Conservation (phyloP, 2,797 vertebrate species). For the Gymnoscopelus microlampas region DNA sequence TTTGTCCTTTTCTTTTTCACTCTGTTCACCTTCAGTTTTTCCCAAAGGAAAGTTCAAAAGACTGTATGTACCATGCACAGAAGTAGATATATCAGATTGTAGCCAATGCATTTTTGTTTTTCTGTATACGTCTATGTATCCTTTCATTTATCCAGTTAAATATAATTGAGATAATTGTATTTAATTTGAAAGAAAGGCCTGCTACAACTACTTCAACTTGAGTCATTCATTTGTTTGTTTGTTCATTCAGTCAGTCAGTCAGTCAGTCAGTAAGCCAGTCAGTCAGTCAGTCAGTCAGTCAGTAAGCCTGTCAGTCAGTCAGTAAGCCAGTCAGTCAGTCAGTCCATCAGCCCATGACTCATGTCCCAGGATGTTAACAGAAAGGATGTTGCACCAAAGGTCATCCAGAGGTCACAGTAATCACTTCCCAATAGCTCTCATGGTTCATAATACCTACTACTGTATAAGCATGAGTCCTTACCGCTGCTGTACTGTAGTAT, state of each 20-base stretch:
- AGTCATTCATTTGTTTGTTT: background rate
- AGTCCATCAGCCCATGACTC: constrained; percentile 7
- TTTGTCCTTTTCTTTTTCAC: background rate
- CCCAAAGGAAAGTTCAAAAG: no score
- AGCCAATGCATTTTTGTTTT: no score
- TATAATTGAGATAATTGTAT: no score
- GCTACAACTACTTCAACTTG: no score
- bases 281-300: no score
- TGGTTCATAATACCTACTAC: constrained; percentile 16
- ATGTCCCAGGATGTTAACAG: no score
- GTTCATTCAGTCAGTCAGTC: background rate
- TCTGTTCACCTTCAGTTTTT: background rate
- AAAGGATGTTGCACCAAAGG: constrained; percentile 50
- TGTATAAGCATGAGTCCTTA: constrained; percentile 4
- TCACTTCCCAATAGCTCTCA: constrained; percentile 57
- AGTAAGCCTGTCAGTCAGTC: no score
- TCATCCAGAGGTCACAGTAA: constrained; percentile 42
- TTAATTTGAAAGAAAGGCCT: no score
- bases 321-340: constrained; percentile 15
- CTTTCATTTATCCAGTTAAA: background rate
- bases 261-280: no score
- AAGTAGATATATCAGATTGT: no score
- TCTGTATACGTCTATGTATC: no score
- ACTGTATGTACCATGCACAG: no score
- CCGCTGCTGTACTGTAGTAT: background rate